These are phyloP conservation scores for Novumbra hubbsi DNA, from an alignment of 2,797 vertebrate species.

Conservation along the genomic window DNA sequence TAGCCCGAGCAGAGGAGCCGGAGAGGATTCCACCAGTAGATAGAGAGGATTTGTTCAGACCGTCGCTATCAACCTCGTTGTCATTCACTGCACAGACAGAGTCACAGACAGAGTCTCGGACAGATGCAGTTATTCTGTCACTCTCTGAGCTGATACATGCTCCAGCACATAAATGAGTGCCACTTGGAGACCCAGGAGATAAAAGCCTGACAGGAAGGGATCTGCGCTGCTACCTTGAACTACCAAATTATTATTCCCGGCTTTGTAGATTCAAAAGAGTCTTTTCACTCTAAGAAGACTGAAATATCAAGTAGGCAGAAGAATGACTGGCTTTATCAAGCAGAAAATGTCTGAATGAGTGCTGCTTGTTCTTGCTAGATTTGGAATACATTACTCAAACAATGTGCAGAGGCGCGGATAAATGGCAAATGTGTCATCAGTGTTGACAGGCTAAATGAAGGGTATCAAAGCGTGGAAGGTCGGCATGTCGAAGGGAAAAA, in stretches of 20 bases:
- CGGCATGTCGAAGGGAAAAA: slow-evolving; percentile 21
- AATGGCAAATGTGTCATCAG: slow-evolving; percentile 61
- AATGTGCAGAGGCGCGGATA: slow-evolving; percentile 47
- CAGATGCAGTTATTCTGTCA: slow-evolving; percentile 26
- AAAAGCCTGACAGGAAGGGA: slow-evolving; percentile 62
- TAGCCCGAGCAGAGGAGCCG: slow-evolving; percentile 34
- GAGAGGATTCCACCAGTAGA: slow-evolving; percentile 52
- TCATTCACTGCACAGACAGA: slow-evolving; percentile 30
- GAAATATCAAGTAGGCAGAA: slow-evolving; percentile 38
- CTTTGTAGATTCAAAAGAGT: slow-evolving; percentile 36
- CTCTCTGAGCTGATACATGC: slow-evolving; percentile 45
- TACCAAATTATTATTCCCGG: slow-evolving; percentile 47
- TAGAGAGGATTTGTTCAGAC: slow-evolving; percentile 49
- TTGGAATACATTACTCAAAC: slow-evolving; percentile 45
- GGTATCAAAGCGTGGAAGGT: slow-evolving; percentile 60
- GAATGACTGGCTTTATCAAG: slow-evolving; percentile 58
- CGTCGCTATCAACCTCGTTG: slow-evolving; percentile 31
- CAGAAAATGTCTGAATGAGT: slow-evolving; percentile 49
- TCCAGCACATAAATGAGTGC: slow-evolving; percentile 47
- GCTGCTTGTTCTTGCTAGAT: slow-evolving; percentile 67
- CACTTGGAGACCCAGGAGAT: slow-evolving; percentile 59
- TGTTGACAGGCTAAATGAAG: slow-evolving; percentile 67
- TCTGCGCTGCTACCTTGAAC: slow-evolving; percentile 36
- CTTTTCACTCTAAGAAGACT: background rate
- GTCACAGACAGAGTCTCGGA: slow-evolving; percentile 10